phyloP scores from a whole-genome alignment of 2,797 vertebrate species.

The Limosa lapponica region DNA sequence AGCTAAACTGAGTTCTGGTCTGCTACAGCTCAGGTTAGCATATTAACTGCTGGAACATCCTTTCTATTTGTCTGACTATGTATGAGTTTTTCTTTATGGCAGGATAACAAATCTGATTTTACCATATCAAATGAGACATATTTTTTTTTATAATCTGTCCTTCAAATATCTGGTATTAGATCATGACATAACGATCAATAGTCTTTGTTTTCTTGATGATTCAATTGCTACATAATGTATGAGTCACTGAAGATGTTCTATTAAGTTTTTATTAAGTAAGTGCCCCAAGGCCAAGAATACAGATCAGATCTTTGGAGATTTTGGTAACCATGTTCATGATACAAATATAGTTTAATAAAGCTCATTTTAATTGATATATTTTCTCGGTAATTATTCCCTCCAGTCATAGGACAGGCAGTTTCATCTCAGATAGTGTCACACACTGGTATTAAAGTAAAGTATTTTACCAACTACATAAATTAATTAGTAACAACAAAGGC shows the following conservation, averaged over 20 bases:
- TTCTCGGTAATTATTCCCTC: slow-evolving; percentile 42
- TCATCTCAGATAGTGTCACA: slow-evolving; percentile 29
- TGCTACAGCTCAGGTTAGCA: not conserved
- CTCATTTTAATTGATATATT: slow-evolving; percentile 56
- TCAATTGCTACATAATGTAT: slow-evolving; percentile 40
- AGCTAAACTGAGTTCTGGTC: not conserved
- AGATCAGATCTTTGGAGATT: slow-evolving; percentile 8
- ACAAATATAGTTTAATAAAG: slow-evolving; percentile 42
- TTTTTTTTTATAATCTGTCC: not conserved
- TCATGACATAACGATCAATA: slow-evolving; percentile 29
- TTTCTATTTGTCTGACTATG: not conserved
- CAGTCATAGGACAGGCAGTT: slow-evolving; percentile 33
- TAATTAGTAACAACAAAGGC: slow-evolving; percentile 56
- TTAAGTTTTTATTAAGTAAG: slow-evolving; percentile 33
- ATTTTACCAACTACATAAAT: slow-evolving; percentile 59
- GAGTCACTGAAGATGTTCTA: slow-evolving; percentile 24
- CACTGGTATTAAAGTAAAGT: slow-evolving; percentile 43
- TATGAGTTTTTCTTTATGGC: not conserved
- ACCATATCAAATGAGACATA: not conserved
- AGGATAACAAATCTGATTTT: not conserved
- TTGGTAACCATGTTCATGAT: not conserved
- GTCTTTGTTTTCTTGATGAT: slow-evolving; percentile 28
- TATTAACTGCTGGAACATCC: not conserved
- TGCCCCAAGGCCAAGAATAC: not conserved
- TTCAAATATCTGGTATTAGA: not conserved